Base-by-base conservation (phyloP, 1,140 invertebrate species). In the Dryas iulia region DNA sequence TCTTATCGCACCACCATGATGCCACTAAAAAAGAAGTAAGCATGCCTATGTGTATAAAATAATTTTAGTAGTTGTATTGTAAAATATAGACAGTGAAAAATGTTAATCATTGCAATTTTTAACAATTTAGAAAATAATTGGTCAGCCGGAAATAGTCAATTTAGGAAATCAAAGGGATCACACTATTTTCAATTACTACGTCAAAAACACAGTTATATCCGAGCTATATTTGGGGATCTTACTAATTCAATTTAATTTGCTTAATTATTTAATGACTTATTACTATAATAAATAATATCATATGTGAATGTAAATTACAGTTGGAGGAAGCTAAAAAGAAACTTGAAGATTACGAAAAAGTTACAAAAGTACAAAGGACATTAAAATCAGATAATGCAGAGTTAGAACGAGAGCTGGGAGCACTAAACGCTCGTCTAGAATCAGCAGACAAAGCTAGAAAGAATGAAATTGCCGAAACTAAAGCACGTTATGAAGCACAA, bases 401-500 rank as follows among this genome's bases (percentile, higher is more conserved):
- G 25, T 85, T 96, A 21, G 96, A 97, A 67, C 94, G 94, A 3
- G 96, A 98, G 89, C 92, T 98, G 7, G 93, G 94, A 69, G 94
- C 95, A 39, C 81, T 96, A 1, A 95, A 95, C 79, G 93, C 92
- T 59, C 95, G 96, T 60, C 84, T 98, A 30, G 93, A 95, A 58
- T 94, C 95, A 80, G 94, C 95, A 24, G 97, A 98, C 73, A 96
- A 97, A 77, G 92, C 94, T 3, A 94, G 97, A 47, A 97, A 97
- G 82, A 94, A 95, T 0, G 98, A 99, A 81, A 85, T 98, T 14
- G 94, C 96, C 2, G 95, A 97, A 53, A 95, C 96, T 68, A 97
- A 98, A 84, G 93, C 97, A 81, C 94, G 97, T 12, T 98, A 98
- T 79, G 98, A 99, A 82, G 95, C 95, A 62, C 95, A 97, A 81